Evolutionary conservation across 2,888 invertebrate species (phyloP).

Genomic region (Zaprionus bogoriensis): DNA sequence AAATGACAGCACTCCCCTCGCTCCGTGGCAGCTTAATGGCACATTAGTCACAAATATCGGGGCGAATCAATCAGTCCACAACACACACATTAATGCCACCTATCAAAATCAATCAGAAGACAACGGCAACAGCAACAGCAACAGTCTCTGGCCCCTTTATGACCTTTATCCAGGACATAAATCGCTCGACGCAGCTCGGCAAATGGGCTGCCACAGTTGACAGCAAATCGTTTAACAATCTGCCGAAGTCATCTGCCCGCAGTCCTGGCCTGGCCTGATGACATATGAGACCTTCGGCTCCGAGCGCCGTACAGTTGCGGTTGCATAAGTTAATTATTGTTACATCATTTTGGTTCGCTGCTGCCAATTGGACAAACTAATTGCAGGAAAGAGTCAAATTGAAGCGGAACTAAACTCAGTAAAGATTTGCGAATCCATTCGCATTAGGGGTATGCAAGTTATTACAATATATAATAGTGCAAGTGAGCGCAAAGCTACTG

Average conservation of each 20-base stretch:
- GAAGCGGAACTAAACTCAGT: not conserved
- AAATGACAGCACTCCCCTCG: conserved; percentile 8
- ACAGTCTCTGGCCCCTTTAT: not conserved
- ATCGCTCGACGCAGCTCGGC: conserved; percentile 6
- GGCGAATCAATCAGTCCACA: conserved; percentile 9
- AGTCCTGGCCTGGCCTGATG: not conserved
- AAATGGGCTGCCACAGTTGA: conserved; percentile 1
- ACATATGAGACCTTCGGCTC: not conserved
- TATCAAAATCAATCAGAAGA: conserved; percentile 32
- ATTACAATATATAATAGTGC: no score
- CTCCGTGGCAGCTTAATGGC: not conserved
- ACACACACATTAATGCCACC: conserved; percentile 13
- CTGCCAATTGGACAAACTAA: not conserved
- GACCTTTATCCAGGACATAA: conserved; percentile 17
- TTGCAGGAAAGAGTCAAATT: not conserved
- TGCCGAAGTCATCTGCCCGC: conserved; percentile 1
- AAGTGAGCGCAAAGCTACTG: no score
- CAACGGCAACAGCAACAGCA: conserved; percentile 9
- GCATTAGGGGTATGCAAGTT: no score
- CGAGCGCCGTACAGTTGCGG: no score
- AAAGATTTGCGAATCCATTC: no score
- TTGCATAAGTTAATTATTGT: not conserved
- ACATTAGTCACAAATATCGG: conserved; percentile 14
- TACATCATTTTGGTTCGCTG: not conserved
- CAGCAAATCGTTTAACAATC: conserved; percentile 3